A percentile compares a stretch with the other conserved stretches of the same genome.
These are phyloP conservation scores for Henricia sp. DNA, from an alignment of 53 echinoderm and acorn worm genomes.

Conservation along the genomic window DNA sequence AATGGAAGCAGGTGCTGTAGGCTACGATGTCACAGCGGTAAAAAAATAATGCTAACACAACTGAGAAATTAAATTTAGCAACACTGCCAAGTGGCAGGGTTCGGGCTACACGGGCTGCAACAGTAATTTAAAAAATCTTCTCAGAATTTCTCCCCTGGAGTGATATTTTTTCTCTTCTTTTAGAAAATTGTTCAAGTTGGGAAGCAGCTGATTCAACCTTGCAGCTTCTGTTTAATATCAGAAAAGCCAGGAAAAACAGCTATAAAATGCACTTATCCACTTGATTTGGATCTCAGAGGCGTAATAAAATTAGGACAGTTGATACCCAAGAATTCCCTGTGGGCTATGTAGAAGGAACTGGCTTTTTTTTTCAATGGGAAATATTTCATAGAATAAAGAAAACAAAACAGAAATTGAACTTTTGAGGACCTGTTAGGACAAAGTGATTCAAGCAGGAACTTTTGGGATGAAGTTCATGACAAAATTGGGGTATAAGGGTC, in stretches of 20 bases:
- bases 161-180: not conserved
- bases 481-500: too few relatives aligned
- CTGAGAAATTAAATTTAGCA: not conserved
- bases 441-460: too few relatives aligned
- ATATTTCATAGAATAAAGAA: too few relatives aligned
- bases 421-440: too few relatives aligned
- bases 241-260: not conserved
- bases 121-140: not conserved
- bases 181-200: too few relatives aligned
- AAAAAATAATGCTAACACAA: not conserved
- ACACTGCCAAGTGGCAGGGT: not conserved
- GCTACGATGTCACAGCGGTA: not conserved
- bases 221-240: conserved; percentile 22
- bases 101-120: not conserved
- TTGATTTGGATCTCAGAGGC: not conserved
- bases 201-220: too few relatives aligned
- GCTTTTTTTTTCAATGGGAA: not conserved
- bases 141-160: conserved; percentile 1
- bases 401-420: too few relatives aligned
- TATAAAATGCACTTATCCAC: not conserved
- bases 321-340: not conserved
- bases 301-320: conserved; percentile 28
- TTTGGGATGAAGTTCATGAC: too few relatives aligned
- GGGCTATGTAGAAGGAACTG: not conserved
- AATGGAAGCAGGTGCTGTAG: conserved; percentile 43